These are phyloP conservation scores for Periophthalmus magnuspinnatus DNA, from an alignment of 2,797 vertebrate species.

Conservation along the genomic window DNA sequence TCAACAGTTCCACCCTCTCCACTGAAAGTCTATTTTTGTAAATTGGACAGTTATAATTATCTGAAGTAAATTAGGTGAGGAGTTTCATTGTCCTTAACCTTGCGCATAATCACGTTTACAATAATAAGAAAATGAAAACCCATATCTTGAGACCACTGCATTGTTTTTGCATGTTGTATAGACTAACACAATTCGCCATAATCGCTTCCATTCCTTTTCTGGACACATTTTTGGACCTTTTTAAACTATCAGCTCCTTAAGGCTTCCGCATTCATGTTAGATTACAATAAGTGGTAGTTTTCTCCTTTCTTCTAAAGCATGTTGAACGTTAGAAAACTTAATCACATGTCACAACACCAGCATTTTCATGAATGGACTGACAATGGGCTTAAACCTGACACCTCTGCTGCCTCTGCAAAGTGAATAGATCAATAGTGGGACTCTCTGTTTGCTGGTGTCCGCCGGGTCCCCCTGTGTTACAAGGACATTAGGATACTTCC, in stretches of 20 bases:
- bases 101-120: slow-evolving; percentile 45
- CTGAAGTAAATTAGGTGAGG: slow-evolving; percentile 13
- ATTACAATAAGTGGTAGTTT: neutral
- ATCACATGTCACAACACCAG: slow-evolving; percentile 39
- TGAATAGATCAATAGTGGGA: slow-evolving; percentile 59
- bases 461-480: slow-evolving; percentile 24
- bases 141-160: slow-evolving; percentile 35
- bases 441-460: slow-evolving; percentile 41
- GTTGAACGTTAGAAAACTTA: slow-evolving; percentile 24
- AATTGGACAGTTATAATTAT: neutral
- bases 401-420: slow-evolving; percentile 62
- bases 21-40: neutral
- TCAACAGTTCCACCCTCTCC: neutral
- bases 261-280: neutral
- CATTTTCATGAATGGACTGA: slow-evolving; percentile 34
- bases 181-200: slow-evolving; percentile 26
- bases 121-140: slow-evolving; percentile 32
- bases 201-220: slow-evolving; percentile 12
- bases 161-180: slow-evolving; percentile 23
- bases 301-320: slow-evolving; percentile 10
- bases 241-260: slow-evolving; percentile 1
- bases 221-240: slow-evolving; percentile 2
- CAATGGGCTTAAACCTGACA: slow-evolving; percentile 66
- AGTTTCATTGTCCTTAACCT: slow-evolving; percentile 12
- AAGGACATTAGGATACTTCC: slow-evolving; percentile 33